Base-by-base conservation (phyloP, 2,888 invertebrate genomes). In the Apodemia zela region DNA sequence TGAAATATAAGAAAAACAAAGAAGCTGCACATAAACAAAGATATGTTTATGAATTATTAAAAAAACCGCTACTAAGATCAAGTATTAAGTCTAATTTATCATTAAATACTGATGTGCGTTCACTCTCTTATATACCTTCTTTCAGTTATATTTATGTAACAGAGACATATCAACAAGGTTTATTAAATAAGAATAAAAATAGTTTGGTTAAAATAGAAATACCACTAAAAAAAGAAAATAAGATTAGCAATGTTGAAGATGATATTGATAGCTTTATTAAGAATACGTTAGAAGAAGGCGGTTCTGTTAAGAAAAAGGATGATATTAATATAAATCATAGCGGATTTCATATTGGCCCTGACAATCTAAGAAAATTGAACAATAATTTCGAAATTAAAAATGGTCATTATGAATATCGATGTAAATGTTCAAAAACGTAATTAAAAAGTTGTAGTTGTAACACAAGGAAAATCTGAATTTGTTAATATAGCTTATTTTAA, bases 361-460 rank as follows among this genome's bases (percentile, higher is more conserved):
- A 42, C 0, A 42, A 15, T 15, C 15, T 42, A 15, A 42, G 15
- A 5, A 42, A 42, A 42, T 15, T 42, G 42, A 42, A 42, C 5
- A 15, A 42, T 15, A 15, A 42, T 42, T 42, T 42, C 6, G 42
- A 42, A 42, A 42, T 42, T 5, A 42, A 42, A 42, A 15, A 42
- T 42, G 42, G 42, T 5, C 15, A 42, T 5, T 15, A 42, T 4
- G 54, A 54, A 21, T 54, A 11, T 25, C 21, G 3, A 1, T 54
- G 54, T 54, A 54, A 54, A 54, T 54, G 54, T 54, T 54, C 6
- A 54, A 54, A 42, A 42, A 42, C 0, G 15, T 42, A 42, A 42
- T 38, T 42, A 1, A 42, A 42, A 42, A 42, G 13, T 13, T 38
- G 4, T 13, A 4, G 3, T 13, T 3, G 3, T 13, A 38, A 38